phyloP scores from a whole-genome alignment of 2,888 invertebrate genomes.

The Apocheima hispidaria region DNA sequence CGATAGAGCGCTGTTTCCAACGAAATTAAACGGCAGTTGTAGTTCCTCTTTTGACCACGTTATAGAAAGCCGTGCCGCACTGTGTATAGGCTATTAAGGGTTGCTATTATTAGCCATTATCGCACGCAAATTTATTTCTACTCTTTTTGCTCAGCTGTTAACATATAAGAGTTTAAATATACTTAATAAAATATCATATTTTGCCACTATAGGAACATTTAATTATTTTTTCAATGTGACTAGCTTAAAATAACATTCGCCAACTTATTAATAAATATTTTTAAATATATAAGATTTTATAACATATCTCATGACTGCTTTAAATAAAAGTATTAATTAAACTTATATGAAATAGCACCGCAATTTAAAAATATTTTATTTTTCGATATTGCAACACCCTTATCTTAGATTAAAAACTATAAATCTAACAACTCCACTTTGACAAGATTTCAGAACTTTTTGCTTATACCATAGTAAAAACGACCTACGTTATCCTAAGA shows the following conservation, averaged over 20 bases:
- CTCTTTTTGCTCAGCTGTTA: background rate
- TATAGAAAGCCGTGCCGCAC: too few species aligned
- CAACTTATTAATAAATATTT: conserved; percentile 30
- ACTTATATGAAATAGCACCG: conserved; percentile 46
- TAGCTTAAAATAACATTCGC: conserved; percentile 43
- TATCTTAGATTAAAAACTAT: conserved; percentile 40
- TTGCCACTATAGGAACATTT: conserved; percentile 45
- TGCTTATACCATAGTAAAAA: conserved; percentile 44
- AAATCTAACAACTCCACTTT: conserved; percentile 21
- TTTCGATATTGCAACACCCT: conserved; percentile 61
- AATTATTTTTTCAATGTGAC: conserved; percentile 36
- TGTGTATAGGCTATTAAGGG: background rate
- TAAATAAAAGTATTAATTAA: conserved; percentile 40
- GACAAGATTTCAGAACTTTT: conserved; percentile 48
- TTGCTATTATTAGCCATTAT: background rate
- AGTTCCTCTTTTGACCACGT: too few species aligned
- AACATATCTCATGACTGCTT: conserved; percentile 37
- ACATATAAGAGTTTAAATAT: conserved; percentile 20
- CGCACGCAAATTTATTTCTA: background rate
- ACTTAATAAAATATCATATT: conserved; percentile 17
- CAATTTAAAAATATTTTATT: conserved; percentile 47
- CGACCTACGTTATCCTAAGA: conserved; percentile 49
- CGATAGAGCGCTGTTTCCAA: too few species aligned
- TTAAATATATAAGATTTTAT: conserved; percentile 39
- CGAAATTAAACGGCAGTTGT: too few species aligned